Evolutionary conservation across 2,888 invertebrate genomes (phyloP).

Genomic region (Camptogramma bilineatum): DNA sequence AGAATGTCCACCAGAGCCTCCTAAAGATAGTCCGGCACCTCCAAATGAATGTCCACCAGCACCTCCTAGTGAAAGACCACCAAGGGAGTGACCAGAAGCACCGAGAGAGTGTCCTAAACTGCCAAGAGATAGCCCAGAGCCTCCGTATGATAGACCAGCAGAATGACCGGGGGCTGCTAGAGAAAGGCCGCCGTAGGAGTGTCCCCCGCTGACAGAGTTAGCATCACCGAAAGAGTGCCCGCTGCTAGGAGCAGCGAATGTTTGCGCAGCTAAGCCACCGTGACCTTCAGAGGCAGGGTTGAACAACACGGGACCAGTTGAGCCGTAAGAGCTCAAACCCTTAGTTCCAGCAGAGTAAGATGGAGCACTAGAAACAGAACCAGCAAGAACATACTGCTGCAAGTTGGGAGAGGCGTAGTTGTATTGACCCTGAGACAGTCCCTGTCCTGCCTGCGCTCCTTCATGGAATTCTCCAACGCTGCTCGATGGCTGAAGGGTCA

Average conservation of each 20-base stretch:
- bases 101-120: conserved; percentile 38
- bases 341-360: conserved; percentile 75
- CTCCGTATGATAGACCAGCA: conserved; percentile 46
- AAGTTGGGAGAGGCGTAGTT: conserved; percentile 64
- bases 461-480: conserved; percentile 66
- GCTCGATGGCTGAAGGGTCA: conserved; percentile 64
- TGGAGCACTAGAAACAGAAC: conserved; percentile 62
- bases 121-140: conserved; percentile 50
- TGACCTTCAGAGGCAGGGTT: conserved; percentile 63
- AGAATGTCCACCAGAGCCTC: conserved; percentile 33
- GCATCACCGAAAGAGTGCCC: conserved; percentile 41
- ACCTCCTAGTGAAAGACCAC: conserved; percentile 36
- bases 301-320: conserved; percentile 77
- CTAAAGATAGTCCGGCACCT: conserved; percentile 26
- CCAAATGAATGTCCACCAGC: conserved; percentile 50
- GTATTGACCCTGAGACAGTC: conserved; percentile 63
- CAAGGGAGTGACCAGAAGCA: conserved; percentile 47
- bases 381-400: conserved; percentile 65
- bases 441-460: conserved; percentile 62
- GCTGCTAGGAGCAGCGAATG: conserved; percentile 57
- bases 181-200: conserved; percentile 47
- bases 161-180: conserved; percentile 50
- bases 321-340: conserved; percentile 73
- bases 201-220: conserved; percentile 36
- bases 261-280: conserved; percentile 49